Base-by-base conservation (phyloP, 30 jellyfish, hydroid and myxozoan genomes). In the Turritopsis rubra region DNA sequence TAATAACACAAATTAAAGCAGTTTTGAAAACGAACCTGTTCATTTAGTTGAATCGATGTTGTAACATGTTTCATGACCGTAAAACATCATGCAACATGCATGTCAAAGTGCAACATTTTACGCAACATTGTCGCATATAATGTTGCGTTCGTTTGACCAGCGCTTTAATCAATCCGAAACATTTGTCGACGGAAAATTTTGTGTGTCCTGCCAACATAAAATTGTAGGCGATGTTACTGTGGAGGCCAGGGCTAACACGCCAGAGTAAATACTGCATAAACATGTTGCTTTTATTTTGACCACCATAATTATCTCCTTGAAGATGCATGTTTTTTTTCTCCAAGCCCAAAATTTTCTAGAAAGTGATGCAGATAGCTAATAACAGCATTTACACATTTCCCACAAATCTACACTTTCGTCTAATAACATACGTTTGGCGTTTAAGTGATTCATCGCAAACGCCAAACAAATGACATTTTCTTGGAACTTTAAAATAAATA, bases 171-270 rank as follows among this genome's bases (percentile, higher is more conserved):
- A n/a, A n/a, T n/a, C 77, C 77, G 19, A 68, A 68, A 22, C 77
- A 68, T 68, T 0, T 9, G 77, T 68, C 77, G 0, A 27, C 31
- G 0, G 77, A 68, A 68, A 68, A 68, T 68, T 0, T 68, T 68
- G 77, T 68, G 77, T 68, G 77, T n/a, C 77, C 77, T 19, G 77
- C 77, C 28, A 68, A 27, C 77, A 68, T 68, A 68, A 68, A 68
- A 68, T 68, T 27, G 77, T 68, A 68, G 8, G 28, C 19, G 30
- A 68, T 68, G 28, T 19, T 9, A 27, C 16, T 1, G 77, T 68
- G 77, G 16, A 68, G 30, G 28, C 30, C 30, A n/a, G 22, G 28
- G 7, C 28, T 68, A 68, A 68, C 77, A n/a, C 77, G 28, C 77
- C 77, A 68, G 16, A 23, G 30, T 68, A 68, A 68, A 27, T 68